Conservation (phyloP, 2,113 vertebrate genomes). For the Anoplopoma fimbria region DNA sequence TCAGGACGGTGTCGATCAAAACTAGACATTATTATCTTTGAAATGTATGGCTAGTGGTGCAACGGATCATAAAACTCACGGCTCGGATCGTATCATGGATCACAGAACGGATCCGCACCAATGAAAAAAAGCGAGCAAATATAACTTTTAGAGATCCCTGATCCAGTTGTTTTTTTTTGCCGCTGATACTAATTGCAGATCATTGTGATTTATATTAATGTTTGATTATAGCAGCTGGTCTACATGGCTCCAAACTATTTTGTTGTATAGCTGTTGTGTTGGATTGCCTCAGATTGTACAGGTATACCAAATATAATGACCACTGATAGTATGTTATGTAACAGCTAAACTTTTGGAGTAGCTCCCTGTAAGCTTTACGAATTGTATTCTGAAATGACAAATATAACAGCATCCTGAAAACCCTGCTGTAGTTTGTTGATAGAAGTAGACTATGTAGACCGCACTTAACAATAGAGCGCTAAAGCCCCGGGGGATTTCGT, state of each 20-base stretch:
- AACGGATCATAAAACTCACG: too few relatives aligned
- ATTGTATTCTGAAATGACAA: constrained; percentile 15
- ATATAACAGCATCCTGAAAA: constrained; percentile 30
- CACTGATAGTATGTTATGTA: background rate
- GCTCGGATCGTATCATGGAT: too few relatives aligned
- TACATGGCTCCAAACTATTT: too few relatives aligned
- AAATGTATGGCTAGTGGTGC: background rate
- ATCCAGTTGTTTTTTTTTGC: too few relatives aligned
- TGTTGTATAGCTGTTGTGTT: background rate
- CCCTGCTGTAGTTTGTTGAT: constrained; percentile 38
- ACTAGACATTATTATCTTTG: background rate
- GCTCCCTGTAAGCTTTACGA: background rate
- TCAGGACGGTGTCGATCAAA: background rate
- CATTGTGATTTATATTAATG: too few relatives aligned
- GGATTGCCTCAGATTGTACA: background rate
- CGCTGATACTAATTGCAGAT: too few relatives aligned
- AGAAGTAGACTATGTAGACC: constrained; percentile 20
- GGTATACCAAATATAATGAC: background rate
- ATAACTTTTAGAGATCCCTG: too few relatives aligned
- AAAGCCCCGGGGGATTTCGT: constrained; percentile 59
- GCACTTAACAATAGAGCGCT: constrained; percentile 34
- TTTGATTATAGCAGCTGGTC: too few relatives aligned
- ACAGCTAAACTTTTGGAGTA: background rate
- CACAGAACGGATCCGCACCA: too few relatives aligned
- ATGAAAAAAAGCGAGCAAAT: too few relatives aligned